These are phyloP conservation scores for Diplodus sargus DNA, from an alignment of 2,797 vertebrate genomes.

Conservation along the genomic window DNA sequence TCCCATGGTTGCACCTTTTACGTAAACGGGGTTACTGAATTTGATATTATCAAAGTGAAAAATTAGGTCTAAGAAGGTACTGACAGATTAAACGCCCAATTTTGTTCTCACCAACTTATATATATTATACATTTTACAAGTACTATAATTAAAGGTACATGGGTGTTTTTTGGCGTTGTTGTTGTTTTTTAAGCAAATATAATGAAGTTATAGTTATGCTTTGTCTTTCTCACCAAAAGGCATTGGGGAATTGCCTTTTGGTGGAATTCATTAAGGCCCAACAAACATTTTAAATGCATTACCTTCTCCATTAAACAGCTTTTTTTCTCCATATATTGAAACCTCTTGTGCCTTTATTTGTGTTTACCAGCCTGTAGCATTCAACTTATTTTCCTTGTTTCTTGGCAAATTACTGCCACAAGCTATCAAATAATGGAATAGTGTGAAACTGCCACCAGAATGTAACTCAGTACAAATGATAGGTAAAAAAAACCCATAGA, in stretches of 20 bases:
- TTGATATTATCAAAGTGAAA: neutral
- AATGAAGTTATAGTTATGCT: neutral
- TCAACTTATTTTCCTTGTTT: neutral
- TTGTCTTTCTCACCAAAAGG: neutral
- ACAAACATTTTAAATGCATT: neutral
- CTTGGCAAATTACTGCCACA: neutral
- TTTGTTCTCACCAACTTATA: too few relatives aligned
- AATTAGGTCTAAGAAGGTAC: neutral
- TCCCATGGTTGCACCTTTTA: too few relatives aligned
- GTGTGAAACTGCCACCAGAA: neutral
- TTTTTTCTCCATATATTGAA: neutral
- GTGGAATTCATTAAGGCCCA: too few relatives aligned
- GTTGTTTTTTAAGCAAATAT: too few relatives aligned
- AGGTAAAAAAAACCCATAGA: neutral
- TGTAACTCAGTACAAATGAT: neutral
- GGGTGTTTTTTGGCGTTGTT: too few relatives aligned
- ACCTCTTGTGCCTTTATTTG: neutral
- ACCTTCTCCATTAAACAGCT: neutral
- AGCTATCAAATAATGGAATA: neutral
- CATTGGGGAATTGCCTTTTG: too few relatives aligned
- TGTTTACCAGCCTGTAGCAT: too few relatives aligned
- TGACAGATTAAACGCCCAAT: neutral
- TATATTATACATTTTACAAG: neutral
- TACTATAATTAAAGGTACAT: neutral
- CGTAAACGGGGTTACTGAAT: neutral